These are phyloP conservation scores for Synanthedon andrenaeformis DNA, from an alignment of 2,888 invertebrate species.

Conservation along the genomic window DNA sequence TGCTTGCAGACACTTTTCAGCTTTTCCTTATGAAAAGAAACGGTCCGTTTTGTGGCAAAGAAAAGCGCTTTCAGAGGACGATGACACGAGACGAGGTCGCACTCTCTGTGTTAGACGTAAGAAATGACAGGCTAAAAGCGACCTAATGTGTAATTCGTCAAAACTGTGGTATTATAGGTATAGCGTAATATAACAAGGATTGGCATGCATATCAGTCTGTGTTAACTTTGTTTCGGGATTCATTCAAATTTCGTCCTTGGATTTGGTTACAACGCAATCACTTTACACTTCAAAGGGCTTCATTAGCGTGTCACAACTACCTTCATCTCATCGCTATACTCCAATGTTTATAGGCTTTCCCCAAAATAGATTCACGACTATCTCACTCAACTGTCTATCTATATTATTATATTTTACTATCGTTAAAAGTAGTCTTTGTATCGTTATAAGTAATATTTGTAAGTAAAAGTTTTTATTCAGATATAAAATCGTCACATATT, in stretches of 20 bases:
- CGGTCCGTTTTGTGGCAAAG: constrained; percentile 67
- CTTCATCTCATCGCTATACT: constrained; percentile 2
- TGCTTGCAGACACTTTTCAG: constrained; percentile 70
- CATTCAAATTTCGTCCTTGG: constrained; percentile 30
- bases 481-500: no score
- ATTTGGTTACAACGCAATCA: constrained; percentile 38
- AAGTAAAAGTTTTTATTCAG: no score
- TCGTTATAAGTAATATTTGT: no score
- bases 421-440: no score
- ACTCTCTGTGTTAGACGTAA: constrained; percentile 59
- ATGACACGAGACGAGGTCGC: constrained; percentile 69
- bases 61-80: constrained; percentile 70
- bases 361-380: background rate
- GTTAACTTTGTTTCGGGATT: constrained; percentile 23
- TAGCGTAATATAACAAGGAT: constrained; percentile 7
- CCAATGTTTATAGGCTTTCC: background rate
- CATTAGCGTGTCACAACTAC: constrained; percentile 19
- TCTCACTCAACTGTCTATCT: no score
- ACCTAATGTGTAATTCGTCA: constrained; percentile 62
- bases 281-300: constrained; percentile 34
- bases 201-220: constrained; percentile 19
- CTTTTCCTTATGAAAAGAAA: constrained; percentile 70
- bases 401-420: no score
- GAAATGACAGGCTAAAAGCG: constrained; percentile 58
- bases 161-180: constrained; percentile 26